A percentile compares a stretch with the other conserved stretches of the same genome.
Evolutionary conservation across 2,113 vertebrate species (phyloP).

Genomic region (Hippocampus zosterae): DNA sequence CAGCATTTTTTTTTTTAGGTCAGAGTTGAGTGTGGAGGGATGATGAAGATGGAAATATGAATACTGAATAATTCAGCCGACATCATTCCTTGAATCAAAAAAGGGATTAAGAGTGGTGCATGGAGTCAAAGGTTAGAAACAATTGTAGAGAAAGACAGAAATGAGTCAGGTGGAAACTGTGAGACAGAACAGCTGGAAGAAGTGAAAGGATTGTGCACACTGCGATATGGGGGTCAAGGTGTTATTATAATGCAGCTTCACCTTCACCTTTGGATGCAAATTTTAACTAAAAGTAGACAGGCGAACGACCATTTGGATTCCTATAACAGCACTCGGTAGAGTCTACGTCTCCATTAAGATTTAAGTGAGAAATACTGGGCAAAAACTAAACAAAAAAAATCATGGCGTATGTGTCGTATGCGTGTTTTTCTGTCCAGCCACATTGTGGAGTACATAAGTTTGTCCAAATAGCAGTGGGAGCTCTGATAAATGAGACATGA

Average conservation of each 20-base stretch:
- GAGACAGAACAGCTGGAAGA: conserved; percentile 43
- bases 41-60: conserved; percentile 64
- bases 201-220: conserved; percentile 27
- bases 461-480: too few species aligned
- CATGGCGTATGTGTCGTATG: too few species aligned
- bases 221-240: conserved; percentile 46
- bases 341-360: not conserved
- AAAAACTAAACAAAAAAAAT: too few species aligned
- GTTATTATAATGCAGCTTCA: conserved; percentile 42
- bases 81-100: conserved; percentile 55
- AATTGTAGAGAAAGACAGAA: conserved; percentile 44
- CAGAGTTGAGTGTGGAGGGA: conserved; percentile 65
- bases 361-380: not conserved
- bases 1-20: conserved; percentile 68
- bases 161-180: conserved; percentile 40
- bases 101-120: conserved; percentile 47
- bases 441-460: too few species aligned
- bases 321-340: conserved; percentile 16
- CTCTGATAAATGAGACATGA: too few species aligned
- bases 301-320: conserved; percentile 71
- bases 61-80: conserved; percentile 60
- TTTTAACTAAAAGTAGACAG: conserved; percentile 37
- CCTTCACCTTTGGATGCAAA: conserved; percentile 28
- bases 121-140: conserved; percentile 56
- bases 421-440: too few species aligned